Evolutionary conservation across 2,888 invertebrate genomes (phyloP), one percentile per base, ranked within the genome.

Genomic region (Sphecodes monilicornis): DNA sequence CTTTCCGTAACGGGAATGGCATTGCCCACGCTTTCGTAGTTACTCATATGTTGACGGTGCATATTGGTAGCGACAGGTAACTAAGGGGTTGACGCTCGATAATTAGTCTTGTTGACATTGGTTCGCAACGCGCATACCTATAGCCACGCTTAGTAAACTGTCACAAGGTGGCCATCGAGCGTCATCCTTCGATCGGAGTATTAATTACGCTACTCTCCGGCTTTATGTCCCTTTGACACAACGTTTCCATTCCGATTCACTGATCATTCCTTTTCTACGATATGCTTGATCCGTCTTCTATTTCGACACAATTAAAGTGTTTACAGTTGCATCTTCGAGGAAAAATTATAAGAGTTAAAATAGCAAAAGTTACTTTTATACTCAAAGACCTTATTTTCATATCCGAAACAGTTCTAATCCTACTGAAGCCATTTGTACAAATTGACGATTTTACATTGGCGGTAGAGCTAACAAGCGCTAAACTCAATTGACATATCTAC

Each of bases 71-170:
- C 26, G 57, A 16, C 66, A 70, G 81, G 71, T 72, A 72, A 69
- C 43, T 36, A 57, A 22, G 70, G 64, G 85, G 89, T 90, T 91
- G 89, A 85, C 86, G 91, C 90, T 90, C 90, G 92, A 92, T 92
- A 92, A 93, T 93, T 92, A 92, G 91, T 88, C 90, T 83, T 85
- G 91, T 88, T 87, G 82, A 86, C 82, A 82, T 85, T 86, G 79
- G 69, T 84, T 78, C 70, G 72, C 39, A 68, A 84, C 69, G 73
- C 46, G 22, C 43, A 29, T 76, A 77, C 46, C 66, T 71, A 70
- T 81, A 76, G 69, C 26, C 68, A 29, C 46, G 71, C 57, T 57
- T 32, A 71, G 71, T 74, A 76, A 77, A 80, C 76, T 75, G 86
- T 82, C 83, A 74, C 76, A 86, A 85, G 88, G 74, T 66, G 69